A percentile compares a stretch with the other conserved stretches of the same genome.
Conservation (phyloP, 2,888 invertebrate genomes). For the Eucriotettix oculatus region DNA sequence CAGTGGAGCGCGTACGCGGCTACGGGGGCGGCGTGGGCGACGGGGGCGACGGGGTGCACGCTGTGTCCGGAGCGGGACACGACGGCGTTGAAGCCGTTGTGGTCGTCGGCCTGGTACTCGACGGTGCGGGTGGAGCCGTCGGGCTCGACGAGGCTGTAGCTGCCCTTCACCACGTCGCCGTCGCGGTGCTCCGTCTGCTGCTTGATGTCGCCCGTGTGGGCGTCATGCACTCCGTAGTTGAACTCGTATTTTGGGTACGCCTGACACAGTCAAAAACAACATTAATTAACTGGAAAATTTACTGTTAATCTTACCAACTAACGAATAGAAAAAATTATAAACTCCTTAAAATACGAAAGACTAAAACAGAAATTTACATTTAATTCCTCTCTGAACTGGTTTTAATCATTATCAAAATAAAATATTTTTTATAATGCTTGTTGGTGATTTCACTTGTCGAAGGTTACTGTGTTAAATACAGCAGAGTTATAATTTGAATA, state of each 20-base stretch:
- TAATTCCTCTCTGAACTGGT: no score
- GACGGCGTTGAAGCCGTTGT: not conserved
- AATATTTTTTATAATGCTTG: no score
- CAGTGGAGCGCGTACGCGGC: not conserved
- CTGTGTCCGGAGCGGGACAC: not conserved
- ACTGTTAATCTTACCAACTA: no score
- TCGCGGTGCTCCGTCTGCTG: not conserved
- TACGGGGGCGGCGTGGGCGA: not conserved
- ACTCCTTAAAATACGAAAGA: no score
- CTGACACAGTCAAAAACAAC: no score
- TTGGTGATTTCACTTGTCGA: no score
- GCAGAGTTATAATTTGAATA: no score
- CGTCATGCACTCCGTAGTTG: constrained; percentile 1
- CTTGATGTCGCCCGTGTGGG: constrained; percentile 2
- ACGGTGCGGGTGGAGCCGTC: not conserved
- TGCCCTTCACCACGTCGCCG: not conserved
- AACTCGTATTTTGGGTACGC: constrained; percentile 2
- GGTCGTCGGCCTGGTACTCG: not conserved
- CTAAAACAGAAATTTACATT: no score
- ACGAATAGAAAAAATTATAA: no score
- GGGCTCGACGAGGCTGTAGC: not conserved
- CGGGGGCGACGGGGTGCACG: not conserved
- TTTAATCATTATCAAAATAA: no score
- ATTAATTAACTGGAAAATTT: no score
- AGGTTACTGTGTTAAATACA: no score